Evolutionary conservation across 2,888 invertebrate species (phyloP).

Genomic region (Luffia ferchaultella): DNA sequence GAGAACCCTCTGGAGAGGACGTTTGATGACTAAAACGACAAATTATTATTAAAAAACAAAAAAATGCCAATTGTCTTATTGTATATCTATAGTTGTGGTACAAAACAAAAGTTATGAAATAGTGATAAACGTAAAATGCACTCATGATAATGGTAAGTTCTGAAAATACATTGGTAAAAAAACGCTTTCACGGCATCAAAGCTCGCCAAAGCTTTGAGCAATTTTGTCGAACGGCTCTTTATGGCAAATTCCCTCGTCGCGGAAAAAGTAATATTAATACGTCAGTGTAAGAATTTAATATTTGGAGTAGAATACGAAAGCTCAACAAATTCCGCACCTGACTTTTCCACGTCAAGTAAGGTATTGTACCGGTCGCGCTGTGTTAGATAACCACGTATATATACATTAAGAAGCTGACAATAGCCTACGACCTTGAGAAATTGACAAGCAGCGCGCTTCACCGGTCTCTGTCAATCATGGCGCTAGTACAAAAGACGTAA

Average conservation of each 20-base stretch:
- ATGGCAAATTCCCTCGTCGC: constrained; percentile 23
- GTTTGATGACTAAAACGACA: background rate
- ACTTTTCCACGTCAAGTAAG: constrained; percentile 36
- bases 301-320: constrained; percentile 37
- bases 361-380: constrained; percentile 21
- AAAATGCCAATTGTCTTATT: background rate
- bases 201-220: constrained; percentile 30
- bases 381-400: constrained; percentile 17
- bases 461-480: too few relatives aligned
- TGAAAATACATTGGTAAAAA: background rate
- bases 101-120: background rate
- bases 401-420: too few relatives aligned
- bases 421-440: too few relatives aligned
- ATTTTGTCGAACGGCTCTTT: constrained; percentile 28
- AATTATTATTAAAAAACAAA: background rate
- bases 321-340: constrained; percentile 25
- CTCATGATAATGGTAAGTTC: background rate
- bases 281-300: constrained; percentile 42
- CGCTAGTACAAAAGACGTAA: too few relatives aligned
- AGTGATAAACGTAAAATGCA: background rate
- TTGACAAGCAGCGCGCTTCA: too few relatives aligned
- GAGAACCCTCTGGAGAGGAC: background rate
- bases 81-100: background rate
- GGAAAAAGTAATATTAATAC: constrained; percentile 43
- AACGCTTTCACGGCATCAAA: background rate